A percentile compares a stretch with the other conserved stretches of the same genome.
phyloP scores from a whole-genome alignment of 1,140 invertebrate species.

The Drosophila virilis region DNA sequence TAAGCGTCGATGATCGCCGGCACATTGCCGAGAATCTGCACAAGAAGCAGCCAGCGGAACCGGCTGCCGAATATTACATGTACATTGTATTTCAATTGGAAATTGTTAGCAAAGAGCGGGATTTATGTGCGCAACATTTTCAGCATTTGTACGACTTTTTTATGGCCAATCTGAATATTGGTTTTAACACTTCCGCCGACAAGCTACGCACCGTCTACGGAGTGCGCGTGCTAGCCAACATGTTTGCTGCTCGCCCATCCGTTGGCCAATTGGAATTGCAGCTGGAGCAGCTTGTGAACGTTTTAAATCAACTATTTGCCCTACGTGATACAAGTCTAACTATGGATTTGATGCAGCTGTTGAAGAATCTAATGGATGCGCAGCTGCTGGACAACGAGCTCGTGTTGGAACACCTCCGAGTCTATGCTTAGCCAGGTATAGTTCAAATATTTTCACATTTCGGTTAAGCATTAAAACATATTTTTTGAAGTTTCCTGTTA shows the following conservation, averaged over 20 bases:
- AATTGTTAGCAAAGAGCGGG: conserved; percentile 22
- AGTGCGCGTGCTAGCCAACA: conserved; percentile 61
- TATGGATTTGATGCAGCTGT: conserved; percentile 46
- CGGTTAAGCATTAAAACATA: neutral
- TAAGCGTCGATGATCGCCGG: conserved; percentile 49
- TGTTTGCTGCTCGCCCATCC: conserved; percentile 35
- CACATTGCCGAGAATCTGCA: conserved; percentile 54
- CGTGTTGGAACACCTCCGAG: conserved; percentile 31
- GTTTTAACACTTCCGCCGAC: neutral
- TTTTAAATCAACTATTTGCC: conserved; percentile 58
- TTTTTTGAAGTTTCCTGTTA: conserved; percentile 1
- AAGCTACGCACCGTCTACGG: conserved; percentile 47
- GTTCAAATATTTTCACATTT: neutral
- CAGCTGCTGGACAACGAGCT: conserved; percentile 18
- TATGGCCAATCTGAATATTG: neutral
- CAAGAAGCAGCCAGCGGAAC: conserved; percentile 20
- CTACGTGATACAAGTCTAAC: conserved; percentile 34
- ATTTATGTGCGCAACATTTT: conserved; percentile 22
- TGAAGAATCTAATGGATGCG: conserved; percentile 33
- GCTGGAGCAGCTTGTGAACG: conserved; percentile 4
- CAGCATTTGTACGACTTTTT: conserved; percentile 41
- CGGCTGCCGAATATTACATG: conserved; percentile 61
- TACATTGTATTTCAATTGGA: conserved; percentile 59
- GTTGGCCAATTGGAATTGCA: conserved; percentile 8
- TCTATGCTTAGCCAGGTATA: conserved; percentile 24